phyloP scores from a whole-genome alignment of 1,140 invertebrate genomes.

The Lordiphosa clarofinis region DNA sequence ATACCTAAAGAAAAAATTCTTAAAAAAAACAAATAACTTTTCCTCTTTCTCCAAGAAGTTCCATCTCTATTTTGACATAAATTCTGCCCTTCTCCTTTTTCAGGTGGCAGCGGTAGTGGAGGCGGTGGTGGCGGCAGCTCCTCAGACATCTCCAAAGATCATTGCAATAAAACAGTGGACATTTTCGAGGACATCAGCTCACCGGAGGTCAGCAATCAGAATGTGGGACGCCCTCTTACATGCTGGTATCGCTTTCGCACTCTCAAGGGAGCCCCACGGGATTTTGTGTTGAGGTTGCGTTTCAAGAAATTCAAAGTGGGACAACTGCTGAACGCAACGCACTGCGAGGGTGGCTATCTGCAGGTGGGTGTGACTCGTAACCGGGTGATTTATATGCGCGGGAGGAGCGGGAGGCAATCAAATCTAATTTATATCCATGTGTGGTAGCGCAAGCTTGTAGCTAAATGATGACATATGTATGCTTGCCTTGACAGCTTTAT shows the following conservation, averaged over 20 bases:
- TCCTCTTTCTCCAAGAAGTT: background rate
- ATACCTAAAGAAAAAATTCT: too few relatives aligned
- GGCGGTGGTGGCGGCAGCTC: conserved; percentile 55
- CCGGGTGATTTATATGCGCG: conserved; percentile 42
- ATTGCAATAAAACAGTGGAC: conserved; percentile 95
- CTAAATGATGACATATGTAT: conserved; percentile 47
- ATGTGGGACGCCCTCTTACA: conserved; percentile 89
- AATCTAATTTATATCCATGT: conserved; percentile 65
- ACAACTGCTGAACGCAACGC: conserved; percentile 89
- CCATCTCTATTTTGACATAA: background rate
- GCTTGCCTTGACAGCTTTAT: conserved; percentile 42
- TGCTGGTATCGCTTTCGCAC: conserved; percentile 94
- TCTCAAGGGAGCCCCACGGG: conserved; percentile 89
- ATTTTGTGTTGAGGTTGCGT: conserved; percentile 92
- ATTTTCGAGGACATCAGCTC: conserved; percentile 94
- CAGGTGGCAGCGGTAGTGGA: conserved; percentile 63
- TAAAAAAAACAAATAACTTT: too few relatives aligned
- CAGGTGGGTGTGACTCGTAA: conserved; percentile 83
- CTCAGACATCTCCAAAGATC: conserved; percentile 81
- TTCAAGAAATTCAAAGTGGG: conserved; percentile 97
- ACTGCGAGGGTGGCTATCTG: conserved; percentile 91
- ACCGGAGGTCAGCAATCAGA: conserved; percentile 90
- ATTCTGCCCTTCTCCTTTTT: conserved; percentile 11
- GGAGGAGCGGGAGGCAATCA: conserved; percentile 23
- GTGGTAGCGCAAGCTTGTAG: background rate